Evolutionary conservation across 2,797 vertebrate genomes (phyloP).

Genomic region (Hapalemur alaotrensis): DNA sequence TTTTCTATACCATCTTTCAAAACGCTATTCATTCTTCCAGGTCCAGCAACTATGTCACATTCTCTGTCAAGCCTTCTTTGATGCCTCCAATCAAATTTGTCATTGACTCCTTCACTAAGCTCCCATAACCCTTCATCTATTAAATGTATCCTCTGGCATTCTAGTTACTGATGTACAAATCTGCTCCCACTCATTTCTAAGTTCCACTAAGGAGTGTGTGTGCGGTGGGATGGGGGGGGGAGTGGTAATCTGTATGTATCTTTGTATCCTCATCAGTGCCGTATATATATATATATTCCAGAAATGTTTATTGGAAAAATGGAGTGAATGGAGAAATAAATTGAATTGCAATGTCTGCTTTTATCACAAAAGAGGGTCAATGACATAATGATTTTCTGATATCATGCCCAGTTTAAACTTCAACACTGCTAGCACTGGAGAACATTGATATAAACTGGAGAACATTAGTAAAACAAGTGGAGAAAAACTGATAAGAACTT

Average conservation of each 20-base stretch:
- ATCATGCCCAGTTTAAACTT: not conserved
- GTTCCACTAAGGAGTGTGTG: not conserved
- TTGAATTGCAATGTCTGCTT: not conserved
- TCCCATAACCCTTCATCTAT: not conserved
- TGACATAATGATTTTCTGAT: not conserved
- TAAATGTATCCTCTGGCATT: not conserved
- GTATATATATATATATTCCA: not conserved
- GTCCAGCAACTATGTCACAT: not conserved
- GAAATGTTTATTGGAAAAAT: not conserved
- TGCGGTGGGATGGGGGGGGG: too few species aligned
- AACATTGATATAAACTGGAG: not conserved
- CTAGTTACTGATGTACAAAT: not conserved
- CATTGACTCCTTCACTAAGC: not conserved
- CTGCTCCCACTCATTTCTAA: not conserved
- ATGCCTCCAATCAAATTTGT: not conserved
- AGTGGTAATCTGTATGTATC: not conserved
- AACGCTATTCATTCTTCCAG: not conserved
- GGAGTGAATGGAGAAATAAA: not conserved
- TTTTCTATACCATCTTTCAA: not conserved
- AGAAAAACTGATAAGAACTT: constrained; percentile 1
- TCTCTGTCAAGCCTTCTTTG: not conserved
- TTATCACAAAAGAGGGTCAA: not conserved
- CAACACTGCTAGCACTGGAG: not conserved
- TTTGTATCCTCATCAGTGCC: not conserved
- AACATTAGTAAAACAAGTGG: not conserved